Base-by-base conservation (phyloP, 2,113 vertebrate species). In the Triplophysa rosa region DNA sequence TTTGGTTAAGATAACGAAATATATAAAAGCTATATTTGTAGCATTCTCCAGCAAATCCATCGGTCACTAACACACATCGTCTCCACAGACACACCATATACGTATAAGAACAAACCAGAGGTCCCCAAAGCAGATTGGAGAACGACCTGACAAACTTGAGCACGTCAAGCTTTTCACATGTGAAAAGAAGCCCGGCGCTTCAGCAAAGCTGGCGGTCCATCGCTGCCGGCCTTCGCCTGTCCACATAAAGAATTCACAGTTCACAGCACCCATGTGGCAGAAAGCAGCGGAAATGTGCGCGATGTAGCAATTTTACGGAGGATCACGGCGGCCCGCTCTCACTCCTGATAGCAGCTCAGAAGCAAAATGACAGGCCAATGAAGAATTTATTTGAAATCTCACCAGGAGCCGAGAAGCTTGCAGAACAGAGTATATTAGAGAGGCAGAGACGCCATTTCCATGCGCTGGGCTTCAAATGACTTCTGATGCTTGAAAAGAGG, bases 361-460 rank as follows among this genome's bases (percentile, higher is more conserved):
- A 83, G 88, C 84, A 84, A 85, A 90, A 89, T 90, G 90, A 92
- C 91, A 90, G 89, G 81, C 87, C 87, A 85, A 89, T 90, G 90
- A 92, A 91, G 88, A 91, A 91, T 91, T 91, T 87, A 91, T 91
- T 89, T 86, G 85, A 92, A 88, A 90, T 90, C 90, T 92, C 89
- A 90, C 78, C 83, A 77, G 88, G 86, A 87, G 89, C 87, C 87
- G 89, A 85, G 63, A 85, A 87, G 87, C 83, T 85, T 84, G 85
- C 88, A 77, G 81, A 84, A 87, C 86, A 86, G 79, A 80, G 82
- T 40, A 12, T 76, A 81, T 80, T 68, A 84, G 80, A 85, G 81
- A 61, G 68, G 83, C 49, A 29, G 29, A 49, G 52, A 80, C 62
- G 84, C 77, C 61, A 84, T 70, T 80, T 85, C 42, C 73, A 66